Evolutionary conservation across 2,797 vertebrate species (phyloP).

Genomic region (Microcaecilia unicolor): DNA sequence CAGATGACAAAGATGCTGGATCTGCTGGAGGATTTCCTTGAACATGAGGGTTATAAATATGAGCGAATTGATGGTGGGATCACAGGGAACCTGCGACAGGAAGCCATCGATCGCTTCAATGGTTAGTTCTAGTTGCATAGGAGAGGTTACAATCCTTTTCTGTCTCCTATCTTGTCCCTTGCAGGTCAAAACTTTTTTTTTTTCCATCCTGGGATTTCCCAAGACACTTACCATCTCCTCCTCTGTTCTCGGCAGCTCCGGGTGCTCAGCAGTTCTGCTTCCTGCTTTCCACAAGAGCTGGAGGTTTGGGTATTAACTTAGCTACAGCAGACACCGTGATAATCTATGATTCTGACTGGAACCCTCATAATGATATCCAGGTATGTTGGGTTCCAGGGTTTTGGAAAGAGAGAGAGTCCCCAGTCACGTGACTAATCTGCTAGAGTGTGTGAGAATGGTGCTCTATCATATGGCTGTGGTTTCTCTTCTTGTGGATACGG

Average conservation of each 20-base stretch:
- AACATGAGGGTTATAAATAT: slow-evolving; percentile 96
- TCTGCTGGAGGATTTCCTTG: slow-evolving; percentile 90
- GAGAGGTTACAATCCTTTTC: too few species aligned
- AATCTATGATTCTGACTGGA: slow-evolving; percentile 98
- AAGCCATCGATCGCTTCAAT: slow-evolving; percentile 95
- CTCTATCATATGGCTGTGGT: too few species aligned
- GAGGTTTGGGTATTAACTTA: slow-evolving; percentile 94
- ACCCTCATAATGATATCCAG: slow-evolving; percentile 97
- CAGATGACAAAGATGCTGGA: slow-evolving; percentile 98
- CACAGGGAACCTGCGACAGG: slow-evolving; percentile 93
- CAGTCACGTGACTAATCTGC: too few species aligned
- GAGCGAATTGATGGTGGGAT: slow-evolving; percentile 95
- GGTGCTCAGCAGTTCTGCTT: slow-evolving; percentile 96
- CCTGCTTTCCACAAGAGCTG: slow-evolving; percentile 92
- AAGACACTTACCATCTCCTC: too few species aligned
- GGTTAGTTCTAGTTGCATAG: slow-evolving; percentile 58
- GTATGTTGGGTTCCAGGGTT: slow-evolving; percentile 44
- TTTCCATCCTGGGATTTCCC: not conserved
- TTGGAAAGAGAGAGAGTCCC: too few species aligned
- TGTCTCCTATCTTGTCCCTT: not conserved
- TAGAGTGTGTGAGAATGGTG: not conserved
- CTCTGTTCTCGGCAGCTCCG: slow-evolving; percentile 73
- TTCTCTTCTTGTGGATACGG: too few species aligned
- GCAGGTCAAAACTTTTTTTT: not conserved
- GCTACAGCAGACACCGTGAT: slow-evolving; percentile 96